Conservation (phyloP, 2,113 vertebrate species). For the Mastomys coucha region DNA sequence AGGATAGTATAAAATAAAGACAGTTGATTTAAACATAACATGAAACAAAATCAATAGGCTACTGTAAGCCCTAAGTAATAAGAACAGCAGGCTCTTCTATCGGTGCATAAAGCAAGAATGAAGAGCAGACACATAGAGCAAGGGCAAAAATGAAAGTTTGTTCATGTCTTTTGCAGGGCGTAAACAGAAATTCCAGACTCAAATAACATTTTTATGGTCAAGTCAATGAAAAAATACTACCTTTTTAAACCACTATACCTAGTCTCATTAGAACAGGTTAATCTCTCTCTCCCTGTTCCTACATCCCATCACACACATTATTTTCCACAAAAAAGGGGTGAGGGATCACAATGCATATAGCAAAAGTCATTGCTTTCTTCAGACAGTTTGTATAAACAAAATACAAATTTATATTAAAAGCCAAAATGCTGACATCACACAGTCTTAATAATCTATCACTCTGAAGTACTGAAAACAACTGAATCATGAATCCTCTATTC, state of each 20-base stretch:
- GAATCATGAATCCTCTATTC: neutral
- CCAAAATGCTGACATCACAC: neutral
- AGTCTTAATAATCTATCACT: neutral
- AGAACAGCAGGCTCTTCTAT: neutral
- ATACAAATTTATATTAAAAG: slow-evolving; percentile 29
- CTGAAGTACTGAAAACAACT: neutral
- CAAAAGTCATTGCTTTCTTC: slow-evolving; percentile 3
- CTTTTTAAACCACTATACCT: neutral
- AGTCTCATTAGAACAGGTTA: neutral
- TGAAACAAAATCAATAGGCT: slow-evolving; percentile 52
- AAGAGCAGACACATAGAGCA: slow-evolving; percentile 5
- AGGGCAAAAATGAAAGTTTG: neutral
- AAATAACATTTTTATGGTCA: slow-evolving; percentile 22
- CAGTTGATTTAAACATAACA: slow-evolving; percentile 28
- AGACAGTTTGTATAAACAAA: neutral
- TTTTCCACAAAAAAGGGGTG: neutral
- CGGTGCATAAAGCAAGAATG: neutral
- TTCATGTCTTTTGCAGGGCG: neutral
- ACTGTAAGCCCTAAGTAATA: neutral
- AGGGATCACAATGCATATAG: neutral
- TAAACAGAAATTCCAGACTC: neutral
- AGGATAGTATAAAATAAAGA: slow-evolving; percentile 45
- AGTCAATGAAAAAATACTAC: neutral
- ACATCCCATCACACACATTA: neutral
- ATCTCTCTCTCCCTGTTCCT: neutral